Conservation (phyloP, 2,888 invertebrate species). For the Amphipyra tragopoginis region DNA sequence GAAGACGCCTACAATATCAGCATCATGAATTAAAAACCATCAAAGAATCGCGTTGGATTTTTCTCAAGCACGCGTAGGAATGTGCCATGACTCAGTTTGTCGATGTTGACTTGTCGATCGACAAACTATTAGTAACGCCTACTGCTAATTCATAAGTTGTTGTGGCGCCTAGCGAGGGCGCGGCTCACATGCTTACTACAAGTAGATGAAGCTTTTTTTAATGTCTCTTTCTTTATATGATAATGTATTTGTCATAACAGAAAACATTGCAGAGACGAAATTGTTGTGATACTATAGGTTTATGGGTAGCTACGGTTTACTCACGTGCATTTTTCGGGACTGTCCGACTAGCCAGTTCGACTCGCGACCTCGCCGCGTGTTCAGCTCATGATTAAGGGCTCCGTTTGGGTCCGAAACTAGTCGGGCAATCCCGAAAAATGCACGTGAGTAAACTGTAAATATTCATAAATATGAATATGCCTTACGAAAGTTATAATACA, state of each 20-base stretch:
- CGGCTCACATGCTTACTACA: slow-evolving; percentile 15
- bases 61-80: slow-evolving; percentile 14
- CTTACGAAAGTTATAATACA: no score
- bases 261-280: neutral
- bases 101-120: slow-evolving; percentile 8
- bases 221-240: neutral
- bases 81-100: slow-evolving; percentile 29
- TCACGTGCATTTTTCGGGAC: no score
- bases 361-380: no score
- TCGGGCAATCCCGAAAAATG: no score
- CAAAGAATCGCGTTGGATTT: slow-evolving; percentile 28
- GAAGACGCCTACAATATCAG: neutral
- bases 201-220: neutral
- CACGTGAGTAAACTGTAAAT: no score
- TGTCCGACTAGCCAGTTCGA: no score
- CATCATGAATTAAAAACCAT: neutral
- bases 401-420: no score
- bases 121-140: slow-evolving; percentile 27
- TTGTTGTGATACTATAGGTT: no score
- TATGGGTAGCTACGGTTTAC: no score
- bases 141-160: slow-evolving; percentile 19
- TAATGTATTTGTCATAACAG: neutral
- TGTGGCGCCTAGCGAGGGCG: slow-evolving; percentile 31
- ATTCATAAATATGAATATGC: no score
- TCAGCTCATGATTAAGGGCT: no score